Evolutionary conservation across 1,140 invertebrate genomes (phyloP).

Genomic region (Vanessa atalanta): DNA sequence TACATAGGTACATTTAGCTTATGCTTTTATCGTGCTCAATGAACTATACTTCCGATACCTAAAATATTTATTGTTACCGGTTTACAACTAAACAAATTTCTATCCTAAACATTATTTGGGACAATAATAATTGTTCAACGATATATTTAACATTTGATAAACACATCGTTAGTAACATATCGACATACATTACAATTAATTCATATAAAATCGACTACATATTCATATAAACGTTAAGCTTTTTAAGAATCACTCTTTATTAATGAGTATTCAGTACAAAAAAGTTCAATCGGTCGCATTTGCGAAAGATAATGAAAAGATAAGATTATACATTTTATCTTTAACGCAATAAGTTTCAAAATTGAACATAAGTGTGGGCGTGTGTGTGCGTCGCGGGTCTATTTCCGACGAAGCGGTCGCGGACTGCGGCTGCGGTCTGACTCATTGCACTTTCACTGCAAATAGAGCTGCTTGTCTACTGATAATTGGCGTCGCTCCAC

Average conservation of each 20-base stretch:
- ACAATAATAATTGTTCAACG: too few species aligned
- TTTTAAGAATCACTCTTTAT: not conserved
- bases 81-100: not conserved
- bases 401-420: conserved; percentile 48
- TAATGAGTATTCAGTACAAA: conserved; percentile 7
- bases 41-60: not conserved
- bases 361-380: conserved; percentile 19
- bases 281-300: conserved; percentile 9
- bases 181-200: too few species aligned
- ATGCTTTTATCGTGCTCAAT: not conserved
- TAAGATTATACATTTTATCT: conserved; percentile 15
- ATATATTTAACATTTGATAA: too few species aligned
- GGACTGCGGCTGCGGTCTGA: conserved; percentile 52
- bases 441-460: conserved; percentile 74
- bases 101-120: not conserved
- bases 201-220: too few species aligned
- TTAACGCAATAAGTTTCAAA: conserved; percentile 24
- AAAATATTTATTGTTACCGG: not conserved
- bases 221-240: not conserved
- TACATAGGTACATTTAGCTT: not conserved
- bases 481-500: conserved; percentile 53
- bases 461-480: conserved; percentile 60
- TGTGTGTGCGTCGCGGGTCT: conserved; percentile 43
- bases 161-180: too few species aligned
- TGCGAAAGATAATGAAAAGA: not conserved